Evolutionary conservation across 2,113 vertebrate genomes (phyloP).

Genomic region (Ctenomys sociabilis): DNA sequence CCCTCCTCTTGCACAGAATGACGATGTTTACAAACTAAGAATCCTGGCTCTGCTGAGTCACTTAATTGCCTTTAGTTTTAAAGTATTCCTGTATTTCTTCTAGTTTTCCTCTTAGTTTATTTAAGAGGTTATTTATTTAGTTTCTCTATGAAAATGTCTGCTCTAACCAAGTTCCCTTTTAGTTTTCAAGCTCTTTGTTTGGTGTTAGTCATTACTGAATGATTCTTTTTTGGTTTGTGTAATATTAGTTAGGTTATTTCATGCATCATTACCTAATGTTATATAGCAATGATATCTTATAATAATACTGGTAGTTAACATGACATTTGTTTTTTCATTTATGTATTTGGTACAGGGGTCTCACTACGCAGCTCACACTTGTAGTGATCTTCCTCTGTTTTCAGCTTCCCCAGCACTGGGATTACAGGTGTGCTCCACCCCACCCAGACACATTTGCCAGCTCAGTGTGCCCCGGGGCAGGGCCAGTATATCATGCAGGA

Average conservation of each 20-base stretch:
- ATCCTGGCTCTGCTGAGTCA: no score
- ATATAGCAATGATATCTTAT: neutral
- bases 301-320: neutral
- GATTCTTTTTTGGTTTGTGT: conserved; percentile 14
- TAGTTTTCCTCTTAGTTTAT: conserved; percentile 6
- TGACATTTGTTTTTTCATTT: neutral
- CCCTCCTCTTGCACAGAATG: no score
- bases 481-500: no score
- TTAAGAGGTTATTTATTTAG: neutral
- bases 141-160: neutral
- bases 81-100: neutral
- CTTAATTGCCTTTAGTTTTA: conserved; percentile 18
- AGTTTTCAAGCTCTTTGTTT: conserved; percentile 39
- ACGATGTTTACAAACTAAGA: no score
- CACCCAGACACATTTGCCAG: no score
- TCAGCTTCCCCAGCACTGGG: no score
- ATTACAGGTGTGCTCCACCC: no score
- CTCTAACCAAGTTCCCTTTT: neutral
- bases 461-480: no score
- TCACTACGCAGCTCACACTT: no score
- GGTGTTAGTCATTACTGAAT: conserved; percentile 17
- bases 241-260: neutral
- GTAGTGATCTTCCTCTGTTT: no score
- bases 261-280: neutral
- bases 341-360: no score